Evolutionary conservation across 2,888 invertebrate species (phyloP), one percentile per base, ranked within the genome.

Genomic region (Tinea trinotella): DNA sequence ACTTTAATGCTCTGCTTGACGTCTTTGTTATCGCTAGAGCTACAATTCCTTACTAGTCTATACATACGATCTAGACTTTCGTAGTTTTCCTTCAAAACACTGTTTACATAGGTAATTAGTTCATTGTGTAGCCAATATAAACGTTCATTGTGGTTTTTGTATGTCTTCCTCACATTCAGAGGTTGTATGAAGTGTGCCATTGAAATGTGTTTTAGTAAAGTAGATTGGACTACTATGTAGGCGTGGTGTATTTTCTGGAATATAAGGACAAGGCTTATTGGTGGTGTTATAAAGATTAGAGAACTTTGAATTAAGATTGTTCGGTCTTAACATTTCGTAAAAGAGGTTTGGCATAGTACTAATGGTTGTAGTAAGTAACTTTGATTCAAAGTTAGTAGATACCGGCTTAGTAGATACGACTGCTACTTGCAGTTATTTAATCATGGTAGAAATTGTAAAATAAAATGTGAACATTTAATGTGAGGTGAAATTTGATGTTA

Each of bases 181-280:
- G 72, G 58, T 0, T 74, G 79, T 1, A 73, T 62, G 53, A 63
- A 74, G 54, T 87, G 87, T 0, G 70, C 75, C 69, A 85, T 68
- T 0, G 85, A 84, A 0, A 85, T 64, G 56, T 81, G 76, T 57
- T 84, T 85, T 0, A 87, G 59, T 0, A 87, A 58, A 0, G 79
- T 75, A 0, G 87, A 87, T 54, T 87, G 87, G 0, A 87, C 74
- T 0, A 87, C 82, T 15, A 87, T 61, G 59, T 77, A 86, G 0
- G 80, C 78, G 64, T 86, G 83, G 56, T 87, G 84, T 35, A 86
- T 79, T 78, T 79, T 79, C 87, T 87, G 77, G 0, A 70, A n/a
- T n/a, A n/a, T n/a, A n/a, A n/a, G n/a, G n/a, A n/a, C n/a, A n/a
- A n/a, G n/a, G n/a, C n/a, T n/a, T n/a, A n/a, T n/a, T n/a, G n/a